phyloP scores from a whole-genome alignment of 2,113 vertebrate species.

The Scomber scombrus region DNA sequence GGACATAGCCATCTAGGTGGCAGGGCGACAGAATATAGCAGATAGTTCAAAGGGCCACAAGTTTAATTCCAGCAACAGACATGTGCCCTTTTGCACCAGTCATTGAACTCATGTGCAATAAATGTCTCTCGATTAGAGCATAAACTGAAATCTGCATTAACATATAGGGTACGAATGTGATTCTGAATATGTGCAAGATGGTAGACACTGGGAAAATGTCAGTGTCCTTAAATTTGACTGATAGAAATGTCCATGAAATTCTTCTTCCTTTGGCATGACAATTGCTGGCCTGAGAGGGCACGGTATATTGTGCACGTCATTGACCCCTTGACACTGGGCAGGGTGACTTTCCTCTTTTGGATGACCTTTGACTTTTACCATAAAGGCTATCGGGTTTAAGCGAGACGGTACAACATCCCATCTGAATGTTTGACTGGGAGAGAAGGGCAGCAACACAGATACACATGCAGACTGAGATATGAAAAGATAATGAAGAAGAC shows the following conservation, averaged over 20 bases:
- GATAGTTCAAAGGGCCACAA: slow-evolving; percentile 9
- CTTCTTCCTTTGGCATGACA: slow-evolving; percentile 13
- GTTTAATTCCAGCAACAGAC: background rate
- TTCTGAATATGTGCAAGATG: background rate
- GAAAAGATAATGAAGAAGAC: background rate
- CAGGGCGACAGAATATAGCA: background rate
- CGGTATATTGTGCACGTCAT: slow-evolving; percentile 41
- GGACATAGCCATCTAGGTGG: background rate
- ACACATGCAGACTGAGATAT: background rate
- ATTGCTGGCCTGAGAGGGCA: slow-evolving; percentile 42
- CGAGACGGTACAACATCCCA: background rate
- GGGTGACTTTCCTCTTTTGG: slow-evolving; percentile 64
- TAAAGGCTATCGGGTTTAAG: slow-evolving; percentile 46
- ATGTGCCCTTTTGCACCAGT: background rate
- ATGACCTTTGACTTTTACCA: slow-evolving; percentile 63
- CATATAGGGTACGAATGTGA: background rate
- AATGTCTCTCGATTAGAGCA: background rate
- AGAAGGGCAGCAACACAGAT: background rate
- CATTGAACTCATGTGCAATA: background rate
- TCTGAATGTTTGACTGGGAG: background rate
- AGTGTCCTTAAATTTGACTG: background rate
- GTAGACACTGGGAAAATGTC: background rate
- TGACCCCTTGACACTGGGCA: slow-evolving; percentile 19
- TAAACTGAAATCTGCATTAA: background rate
- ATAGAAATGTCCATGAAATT: background rate